Conservation (phyloP, 2,888 invertebrate species). For the Eutolmus rufibarbis region DNA sequence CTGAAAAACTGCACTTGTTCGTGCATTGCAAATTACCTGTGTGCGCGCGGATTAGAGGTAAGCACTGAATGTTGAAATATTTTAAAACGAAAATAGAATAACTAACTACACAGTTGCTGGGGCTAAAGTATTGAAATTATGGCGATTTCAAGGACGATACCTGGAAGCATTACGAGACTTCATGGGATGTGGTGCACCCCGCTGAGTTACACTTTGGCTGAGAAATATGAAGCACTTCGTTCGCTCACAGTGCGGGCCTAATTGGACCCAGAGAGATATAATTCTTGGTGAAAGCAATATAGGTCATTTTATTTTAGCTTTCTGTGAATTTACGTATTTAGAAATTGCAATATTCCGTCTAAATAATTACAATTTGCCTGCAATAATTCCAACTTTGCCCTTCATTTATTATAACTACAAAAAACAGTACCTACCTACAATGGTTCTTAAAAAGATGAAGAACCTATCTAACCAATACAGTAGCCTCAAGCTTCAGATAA, state of each 20-base stretch:
- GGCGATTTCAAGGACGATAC: slow-evolving; percentile 8
- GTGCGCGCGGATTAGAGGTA: background rate
- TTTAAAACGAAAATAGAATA: background rate
- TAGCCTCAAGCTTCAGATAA: too few relatives aligned
- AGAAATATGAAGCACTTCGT: background rate
- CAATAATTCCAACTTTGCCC: too few relatives aligned
- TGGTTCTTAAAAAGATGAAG: too few relatives aligned
- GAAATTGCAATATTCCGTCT: background rate
- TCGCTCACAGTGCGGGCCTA: background rate
- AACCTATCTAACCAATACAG: too few relatives aligned
- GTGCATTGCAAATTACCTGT: background rate
- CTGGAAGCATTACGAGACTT: background rate
- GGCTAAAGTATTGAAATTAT: slow-evolving; percentile 6
- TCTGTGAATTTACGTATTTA: background rate
- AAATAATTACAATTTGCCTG: too few relatives aligned
- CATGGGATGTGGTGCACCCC: background rate
- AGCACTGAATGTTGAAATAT: background rate
- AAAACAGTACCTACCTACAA: too few relatives aligned
- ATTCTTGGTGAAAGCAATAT: background rate
- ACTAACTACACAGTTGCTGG: background rate
- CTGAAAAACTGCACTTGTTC: background rate
- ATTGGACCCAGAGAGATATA: background rate
- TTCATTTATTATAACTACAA: too few relatives aligned
- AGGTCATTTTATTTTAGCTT: background rate
- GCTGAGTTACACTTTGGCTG: background rate